These are phyloP conservation scores for Phymastichus coffea DNA, from an alignment of 1,140 invertebrate species.

Conservation along the genomic window DNA sequence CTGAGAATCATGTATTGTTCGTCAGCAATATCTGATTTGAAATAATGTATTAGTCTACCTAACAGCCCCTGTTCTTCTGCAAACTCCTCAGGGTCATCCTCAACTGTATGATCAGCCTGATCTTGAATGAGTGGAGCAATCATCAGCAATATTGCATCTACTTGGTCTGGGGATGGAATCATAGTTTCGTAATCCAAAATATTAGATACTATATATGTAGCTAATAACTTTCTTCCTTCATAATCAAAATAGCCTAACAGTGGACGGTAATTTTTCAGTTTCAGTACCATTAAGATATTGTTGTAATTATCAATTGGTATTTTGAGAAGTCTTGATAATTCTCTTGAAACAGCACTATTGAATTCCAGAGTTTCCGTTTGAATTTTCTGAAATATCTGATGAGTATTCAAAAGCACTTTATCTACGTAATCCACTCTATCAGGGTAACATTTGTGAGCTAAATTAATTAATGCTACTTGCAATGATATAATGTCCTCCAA, in stretches of 20 bases:
- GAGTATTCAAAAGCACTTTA: constrained; percentile 89
- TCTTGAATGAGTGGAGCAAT: constrained; percentile 85
- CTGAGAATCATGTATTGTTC: constrained; percentile 91
- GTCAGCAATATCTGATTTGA: constrained; percentile 83
- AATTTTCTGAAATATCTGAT: constrained; percentile 79
- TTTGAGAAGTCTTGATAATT: constrained; percentile 89
- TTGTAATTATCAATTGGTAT: constrained; percentile 95
- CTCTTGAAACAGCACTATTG: constrained; percentile 83
- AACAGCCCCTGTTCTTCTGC: constrained; percentile 94
- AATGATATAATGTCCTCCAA: constrained; percentile 94
- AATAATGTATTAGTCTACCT: constrained; percentile 85
- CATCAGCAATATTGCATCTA: constrained; percentile 76
- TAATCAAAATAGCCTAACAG: constrained; percentile 89
- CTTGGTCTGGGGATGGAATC: constrained; percentile 85
- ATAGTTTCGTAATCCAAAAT: constrained; percentile 85
- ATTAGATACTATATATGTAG: constrained; percentile 84
- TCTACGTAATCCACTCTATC: constrained; percentile 94
- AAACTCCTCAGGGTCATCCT: constrained; percentile 91
- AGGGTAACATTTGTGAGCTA: constrained; percentile 95
- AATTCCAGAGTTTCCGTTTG: constrained; percentile 77
- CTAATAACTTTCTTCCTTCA: constrained; percentile 82
- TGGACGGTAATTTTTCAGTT: constrained; percentile 81
- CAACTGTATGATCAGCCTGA: constrained; percentile 71
- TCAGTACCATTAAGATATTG: constrained; percentile 83
- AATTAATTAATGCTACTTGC: constrained; percentile 91